Evolutionary conservation across 2,113 vertebrate species (phyloP), one percentile per base, ranked within the genome.

Genomic region (Rhinolophus sinicus): DNA sequence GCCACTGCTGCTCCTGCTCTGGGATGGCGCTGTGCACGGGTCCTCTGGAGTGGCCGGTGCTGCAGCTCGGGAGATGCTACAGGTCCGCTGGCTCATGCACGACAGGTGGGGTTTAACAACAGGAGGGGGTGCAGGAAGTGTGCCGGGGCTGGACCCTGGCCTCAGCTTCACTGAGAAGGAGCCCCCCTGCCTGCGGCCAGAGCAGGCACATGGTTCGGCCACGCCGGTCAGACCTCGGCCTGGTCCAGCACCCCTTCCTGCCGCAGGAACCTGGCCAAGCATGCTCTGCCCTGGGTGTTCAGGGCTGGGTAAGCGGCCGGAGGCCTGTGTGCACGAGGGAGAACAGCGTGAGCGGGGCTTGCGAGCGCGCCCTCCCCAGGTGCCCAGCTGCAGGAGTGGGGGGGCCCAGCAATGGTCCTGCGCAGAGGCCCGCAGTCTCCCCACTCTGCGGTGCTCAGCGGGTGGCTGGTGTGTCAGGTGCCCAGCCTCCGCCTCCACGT

Each of bases 281-380:
- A 0, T 33, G 26, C 0, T 0, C 52, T 14, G 4, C 16, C 0
- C 16, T 19, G 16, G 11, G 33, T 16, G 8, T 60, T 50, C 30
- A 67, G 58, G 52, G 15, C 8, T 10, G 2, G 47, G 18, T 3
- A 26, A 9, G 47, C 22, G 16, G 38, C 90, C 38, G 3, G 28
- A 58, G 28, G n/a, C 67, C 12, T 6, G 33, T 8, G 1, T 13
- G 8, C n/a, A 4, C 33, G 7, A 0, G 0, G 50, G 52, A 50
- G 50, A n/a, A 38, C 40, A 8, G 35, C 14, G 28, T 28, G 69
- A 15, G 52, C 4, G 0, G 38, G 18, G 5, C 24, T 6, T 72
- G 14, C 44, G n/a, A 8, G 28, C 9, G 24, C 14, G 8, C 30
- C 47, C 13, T 78, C 40, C 28, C 62, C 54, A 4, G 22, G 33